phyloP scores from a whole-genome alignment of 2,113 vertebrate genomes.

The Tamias sibiricus region DNA sequence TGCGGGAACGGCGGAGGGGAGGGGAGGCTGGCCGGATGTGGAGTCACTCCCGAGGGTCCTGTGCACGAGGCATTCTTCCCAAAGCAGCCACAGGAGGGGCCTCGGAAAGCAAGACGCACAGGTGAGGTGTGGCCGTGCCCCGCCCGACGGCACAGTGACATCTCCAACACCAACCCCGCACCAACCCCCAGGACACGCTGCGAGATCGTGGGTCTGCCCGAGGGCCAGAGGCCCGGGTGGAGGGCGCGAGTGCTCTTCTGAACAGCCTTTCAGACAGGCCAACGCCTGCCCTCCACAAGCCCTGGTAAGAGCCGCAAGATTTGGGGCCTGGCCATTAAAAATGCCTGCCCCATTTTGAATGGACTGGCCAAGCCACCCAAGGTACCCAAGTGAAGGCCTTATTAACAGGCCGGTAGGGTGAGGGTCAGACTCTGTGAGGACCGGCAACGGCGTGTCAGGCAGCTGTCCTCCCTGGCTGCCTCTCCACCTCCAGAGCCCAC shows the following conservation, averaged over 20 bases:
- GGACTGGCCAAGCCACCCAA: not conserved
- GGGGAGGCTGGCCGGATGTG: fast-evolving
- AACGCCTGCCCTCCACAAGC: too few species aligned
- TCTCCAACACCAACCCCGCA: fast-evolving
- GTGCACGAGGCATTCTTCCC: not conserved
- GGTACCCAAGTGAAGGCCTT: not conserved
- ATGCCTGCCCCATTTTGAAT: fast-evolving
- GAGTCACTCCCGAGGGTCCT: fast-evolving
- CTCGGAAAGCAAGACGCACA: not conserved
- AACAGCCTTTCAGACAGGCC: not conserved
- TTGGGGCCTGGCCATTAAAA: not conserved
- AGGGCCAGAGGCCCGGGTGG: too few species aligned
- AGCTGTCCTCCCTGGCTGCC: fast-evolving
- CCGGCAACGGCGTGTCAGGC: not conserved
- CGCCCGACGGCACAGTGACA: fast-evolving
- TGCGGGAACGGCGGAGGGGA: not conserved
- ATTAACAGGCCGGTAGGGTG: not conserved
- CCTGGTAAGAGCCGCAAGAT: fast-evolving
- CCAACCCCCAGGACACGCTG: not conserved
- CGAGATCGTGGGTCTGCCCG: too few species aligned
- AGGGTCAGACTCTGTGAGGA: not conserved
- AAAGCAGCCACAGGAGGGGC: not conserved
- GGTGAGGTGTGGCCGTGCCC: fast-evolving
- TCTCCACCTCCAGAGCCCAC: not conserved
- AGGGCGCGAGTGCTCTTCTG: fast-evolving